Conservation (phyloP, 2,797 vertebrate species). For the Eremophila alpestris region DNA sequence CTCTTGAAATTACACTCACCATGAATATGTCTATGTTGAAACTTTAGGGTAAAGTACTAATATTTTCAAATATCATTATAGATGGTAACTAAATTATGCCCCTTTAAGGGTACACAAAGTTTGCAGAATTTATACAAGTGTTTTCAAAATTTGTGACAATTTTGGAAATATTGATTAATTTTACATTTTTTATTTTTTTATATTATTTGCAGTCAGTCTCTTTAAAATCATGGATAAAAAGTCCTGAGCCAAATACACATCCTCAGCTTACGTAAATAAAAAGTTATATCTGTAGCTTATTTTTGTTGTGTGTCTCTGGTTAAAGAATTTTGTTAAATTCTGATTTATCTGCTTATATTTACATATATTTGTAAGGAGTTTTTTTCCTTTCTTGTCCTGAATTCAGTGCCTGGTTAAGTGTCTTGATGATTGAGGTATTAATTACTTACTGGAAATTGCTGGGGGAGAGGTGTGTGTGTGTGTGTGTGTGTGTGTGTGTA, state of each 20-base stretch:
- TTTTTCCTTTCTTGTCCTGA: neutral
- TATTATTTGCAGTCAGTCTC: conserved; percentile 35
- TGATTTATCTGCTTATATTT: neutral
- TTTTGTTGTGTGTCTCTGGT: neutral
- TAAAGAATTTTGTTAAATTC: neutral
- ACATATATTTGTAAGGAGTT: neutral
- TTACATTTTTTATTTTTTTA: conserved; percentile 25
- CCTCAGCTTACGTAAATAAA: conserved; percentile 54
- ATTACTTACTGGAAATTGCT: neutral
- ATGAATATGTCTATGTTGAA: neutral
- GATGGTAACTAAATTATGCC: neutral
- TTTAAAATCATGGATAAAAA: conserved; percentile 25
- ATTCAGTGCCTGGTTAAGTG: neutral
- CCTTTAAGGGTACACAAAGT: neutral
- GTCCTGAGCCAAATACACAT: conserved; percentile 11
- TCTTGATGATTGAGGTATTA: accelerated
- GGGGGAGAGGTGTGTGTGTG: accelerated
- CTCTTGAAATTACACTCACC: neutral
- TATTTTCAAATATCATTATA: neutral
- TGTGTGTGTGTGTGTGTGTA: neutral
- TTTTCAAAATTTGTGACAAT: conserved; percentile 23
- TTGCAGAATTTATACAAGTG: conserved; percentile 10
- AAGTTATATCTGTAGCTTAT: neutral
- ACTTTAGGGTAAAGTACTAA: neutral
- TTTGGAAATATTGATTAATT: conserved; percentile 13